These are phyloP conservation scores for Aphaenogaster ashmeadi DNA, from an alignment of 1,140 invertebrate species.

Conservation along the genomic window DNA sequence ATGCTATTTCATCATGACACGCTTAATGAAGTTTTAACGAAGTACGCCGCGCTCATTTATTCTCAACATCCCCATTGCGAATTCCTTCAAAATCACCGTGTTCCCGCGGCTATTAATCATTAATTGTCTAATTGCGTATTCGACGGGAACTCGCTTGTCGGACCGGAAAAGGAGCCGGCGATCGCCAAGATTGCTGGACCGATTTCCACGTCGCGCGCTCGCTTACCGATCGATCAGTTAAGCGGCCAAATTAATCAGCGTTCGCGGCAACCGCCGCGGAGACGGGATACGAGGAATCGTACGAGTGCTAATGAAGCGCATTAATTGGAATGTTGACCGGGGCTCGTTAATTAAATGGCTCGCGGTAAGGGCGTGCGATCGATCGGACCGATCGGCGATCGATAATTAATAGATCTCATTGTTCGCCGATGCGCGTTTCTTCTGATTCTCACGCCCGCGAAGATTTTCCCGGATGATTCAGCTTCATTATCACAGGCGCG, in stretches of 20 bases:
- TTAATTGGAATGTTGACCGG: constrained; percentile 72
- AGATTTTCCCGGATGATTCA: constrained; percentile 6
- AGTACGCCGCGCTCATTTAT: constrained; percentile 26
- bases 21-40: constrained; percentile 36
- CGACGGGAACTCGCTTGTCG: constrained; percentile 17
- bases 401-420: constrained; percentile 72
- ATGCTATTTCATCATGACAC: not conserved
- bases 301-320: constrained; percentile 65
- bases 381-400: constrained; percentile 31
- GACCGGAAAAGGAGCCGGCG: not conserved
- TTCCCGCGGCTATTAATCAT: constrained; percentile 34
- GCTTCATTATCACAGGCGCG: constrained; percentile 52
- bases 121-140: constrained; percentile 57
- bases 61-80: constrained; percentile 5
- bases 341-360: constrained; percentile 62
- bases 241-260: constrained; percentile 58
- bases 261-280: not conserved
- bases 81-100: constrained; percentile 19
- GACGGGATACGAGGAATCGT: not conserved
- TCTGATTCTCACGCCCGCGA: not conserved
- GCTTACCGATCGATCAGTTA: constrained; percentile 70
- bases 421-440: constrained; percentile 22
- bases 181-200: constrained; percentile 12
- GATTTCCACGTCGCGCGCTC: constrained; percentile 49
- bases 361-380: constrained; percentile 34